These are phyloP conservation scores for Phoeniculus purpureus DNA, from an alignment of 2,797 vertebrate species.

Conservation along the genomic window DNA sequence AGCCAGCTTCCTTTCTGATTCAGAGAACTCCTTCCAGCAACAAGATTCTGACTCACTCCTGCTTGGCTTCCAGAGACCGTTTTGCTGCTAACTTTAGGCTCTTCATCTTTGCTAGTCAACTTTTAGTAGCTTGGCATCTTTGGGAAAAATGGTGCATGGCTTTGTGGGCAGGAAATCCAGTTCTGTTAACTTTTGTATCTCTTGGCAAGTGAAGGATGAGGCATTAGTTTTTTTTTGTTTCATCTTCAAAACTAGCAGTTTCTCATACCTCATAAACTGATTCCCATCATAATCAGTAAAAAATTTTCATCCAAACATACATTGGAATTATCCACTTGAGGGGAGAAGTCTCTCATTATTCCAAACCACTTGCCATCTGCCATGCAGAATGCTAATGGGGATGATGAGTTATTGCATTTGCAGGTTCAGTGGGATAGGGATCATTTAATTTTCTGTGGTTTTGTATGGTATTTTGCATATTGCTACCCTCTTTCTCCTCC, in stretches of 20 bases:
- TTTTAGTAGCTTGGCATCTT: conserved; percentile 60
- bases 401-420: conserved; percentile 7
- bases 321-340: conserved; percentile 43
- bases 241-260: conserved; percentile 42
- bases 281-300: conserved; percentile 25
- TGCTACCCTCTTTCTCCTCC: not conserved
- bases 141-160: conserved; percentile 40
- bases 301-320: conserved; percentile 54
- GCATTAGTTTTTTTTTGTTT: conserved; percentile 46
- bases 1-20: conserved; percentile 72
- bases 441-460: not conserved
- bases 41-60: conserved; percentile 67
- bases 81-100: conserved; percentile 70
- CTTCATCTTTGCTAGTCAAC: conserved; percentile 66
- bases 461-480: not conserved
- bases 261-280: conserved; percentile 13
- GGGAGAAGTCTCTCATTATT: conserved; percentile 46
- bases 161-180: conserved; percentile 47
- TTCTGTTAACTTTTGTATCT: conserved; percentile 54
- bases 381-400: conserved; percentile 8
- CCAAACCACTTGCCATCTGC: conserved; percentile 50
- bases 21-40: conserved; percentile 68
- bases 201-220: conserved; percentile 36
- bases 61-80: conserved; percentile 63
- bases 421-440: conserved; percentile 15